These are phyloP conservation scores for Sturnira hondurensis DNA, from an alignment of 2,113 vertebrate species.

Conservation along the genomic window DNA sequence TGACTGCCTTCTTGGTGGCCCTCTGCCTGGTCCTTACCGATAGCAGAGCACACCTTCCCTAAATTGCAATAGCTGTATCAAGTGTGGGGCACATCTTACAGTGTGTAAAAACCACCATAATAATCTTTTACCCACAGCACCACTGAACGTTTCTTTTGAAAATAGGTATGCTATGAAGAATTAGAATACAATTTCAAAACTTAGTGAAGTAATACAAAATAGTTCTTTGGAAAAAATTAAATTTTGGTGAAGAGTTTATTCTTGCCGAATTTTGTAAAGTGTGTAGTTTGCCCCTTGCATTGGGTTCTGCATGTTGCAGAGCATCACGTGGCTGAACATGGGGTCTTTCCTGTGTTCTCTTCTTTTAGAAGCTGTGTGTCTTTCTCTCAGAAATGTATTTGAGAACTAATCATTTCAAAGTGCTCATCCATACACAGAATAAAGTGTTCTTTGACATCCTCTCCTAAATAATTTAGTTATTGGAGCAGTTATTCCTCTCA, in stretches of 20 bases:
- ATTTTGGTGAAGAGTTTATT: background rate
- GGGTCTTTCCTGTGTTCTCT: background rate
- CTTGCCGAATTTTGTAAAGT: background rate
- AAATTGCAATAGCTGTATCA: background rate
- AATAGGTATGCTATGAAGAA: background rate
- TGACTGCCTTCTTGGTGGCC: background rate
- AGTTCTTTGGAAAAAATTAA: background rate
- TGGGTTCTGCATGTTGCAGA: background rate
- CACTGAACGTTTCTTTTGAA: background rate
- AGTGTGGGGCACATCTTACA: background rate
- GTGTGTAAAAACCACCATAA: background rate
- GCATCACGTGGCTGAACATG: background rate
- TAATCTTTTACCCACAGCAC: background rate
- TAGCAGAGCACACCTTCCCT: fast-evolving
- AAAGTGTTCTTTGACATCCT: background rate
- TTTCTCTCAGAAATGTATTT: conserved; percentile 10
- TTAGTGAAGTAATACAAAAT: background rate
- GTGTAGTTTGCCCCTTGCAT: background rate
- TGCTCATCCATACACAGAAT: background rate
- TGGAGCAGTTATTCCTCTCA: background rate
- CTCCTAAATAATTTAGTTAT: background rate
- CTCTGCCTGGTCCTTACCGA: background rate
- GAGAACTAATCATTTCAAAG: conserved; percentile 13
- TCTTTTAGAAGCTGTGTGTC: background rate
- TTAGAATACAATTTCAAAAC: background rate